Base-by-base conservation (phyloP, 2,888 invertebrate species). In the Ormyrus pomaceus region DNA sequence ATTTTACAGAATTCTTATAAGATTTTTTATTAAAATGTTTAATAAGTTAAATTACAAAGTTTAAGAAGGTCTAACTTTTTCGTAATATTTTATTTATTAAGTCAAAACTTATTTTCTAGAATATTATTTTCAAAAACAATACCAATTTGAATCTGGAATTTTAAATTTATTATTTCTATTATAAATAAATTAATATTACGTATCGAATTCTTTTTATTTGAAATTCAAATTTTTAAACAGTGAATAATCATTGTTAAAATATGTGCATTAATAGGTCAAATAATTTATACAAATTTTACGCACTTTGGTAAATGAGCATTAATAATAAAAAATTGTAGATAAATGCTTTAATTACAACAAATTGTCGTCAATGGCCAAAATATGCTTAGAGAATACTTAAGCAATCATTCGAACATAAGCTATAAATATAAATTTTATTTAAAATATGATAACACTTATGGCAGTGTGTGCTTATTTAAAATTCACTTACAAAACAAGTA, bases 301-400 rank as follows among this genome's bases (percentile, higher is more conserved):
- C 68, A 73, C 82, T 82, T 82, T 82, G 79, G 82, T 53, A 79
- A 80, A 80, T n/a, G 77, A 80, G 79, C 82, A 75, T 69, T 77
- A 74, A 77, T 58, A 81, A 77, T 77, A 72, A 79, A 70, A 78
- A 66, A 69, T 65, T 72, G 66, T 70, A 56, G 61, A 77, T 82
- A 77, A 74, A 80, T 77, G 74, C 13, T 77, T 82, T 69, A 72
- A 72, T 71, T 71, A 80, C 46, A 80, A 79, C 62, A 77, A 71
- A 75, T 82, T 56, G 34, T 74, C 58, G 59, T 73, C 62, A 69
- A 76, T 73, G 45, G 55, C 73, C 73, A 79, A 73, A 73, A 73
- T 76, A 59, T 19, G 69, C 65, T 71, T 64, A 76, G 61, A 74
- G 61, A 48, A 80, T 61, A 71, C 61, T 77, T 72, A 74, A 34